Percentiles rank a stretch among this genome's conserved stretches.
phyloP scores from a whole-genome alignment of 2,888 invertebrate genomes.

The Drosophila infuscata region DNA sequence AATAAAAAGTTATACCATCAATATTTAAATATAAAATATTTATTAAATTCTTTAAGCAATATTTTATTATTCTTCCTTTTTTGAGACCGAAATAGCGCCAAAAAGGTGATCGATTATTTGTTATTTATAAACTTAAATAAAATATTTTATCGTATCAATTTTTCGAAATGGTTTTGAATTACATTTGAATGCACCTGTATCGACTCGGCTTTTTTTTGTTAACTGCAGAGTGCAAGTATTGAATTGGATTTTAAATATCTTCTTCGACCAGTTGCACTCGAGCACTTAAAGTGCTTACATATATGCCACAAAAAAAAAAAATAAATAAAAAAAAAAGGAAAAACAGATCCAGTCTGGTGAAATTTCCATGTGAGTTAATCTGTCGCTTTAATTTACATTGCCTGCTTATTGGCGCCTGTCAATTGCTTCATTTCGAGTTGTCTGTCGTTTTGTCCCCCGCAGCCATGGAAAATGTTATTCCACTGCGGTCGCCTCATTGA shows the following conservation, averaged over 20 bases:
- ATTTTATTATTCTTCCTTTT: neutral
- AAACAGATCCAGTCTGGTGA: constrained; percentile 2
- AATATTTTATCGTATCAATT: too few species aligned
- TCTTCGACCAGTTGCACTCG: neutral
- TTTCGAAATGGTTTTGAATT: neutral
- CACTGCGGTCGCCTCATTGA: constrained; percentile 63
- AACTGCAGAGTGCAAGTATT: neutral
- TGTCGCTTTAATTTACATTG: constrained; percentile 53
- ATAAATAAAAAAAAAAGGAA: neutral
- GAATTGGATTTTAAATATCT: neutral
- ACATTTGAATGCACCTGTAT: neutral
- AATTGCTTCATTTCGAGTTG: constrained; percentile 44
- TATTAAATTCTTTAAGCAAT: neutral
- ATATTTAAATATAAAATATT: neutral
- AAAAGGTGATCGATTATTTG: too few species aligned
- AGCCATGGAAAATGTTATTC: constrained; percentile 46
- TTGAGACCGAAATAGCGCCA: too few species aligned
- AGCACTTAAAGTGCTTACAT: constrained; percentile 4
- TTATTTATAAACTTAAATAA: too few species aligned
- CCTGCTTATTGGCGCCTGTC: constrained; percentile 40
- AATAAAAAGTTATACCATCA: neutral
- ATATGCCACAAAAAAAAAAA: neutral
- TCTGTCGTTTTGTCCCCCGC: constrained; percentile 6
- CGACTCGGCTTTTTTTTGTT: neutral
- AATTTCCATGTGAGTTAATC: constrained; percentile 39